These are phyloP conservation scores for Actinia equina DNA, from an alignment of 64 coral and sea anemone species.

Conservation along the genomic window DNA sequence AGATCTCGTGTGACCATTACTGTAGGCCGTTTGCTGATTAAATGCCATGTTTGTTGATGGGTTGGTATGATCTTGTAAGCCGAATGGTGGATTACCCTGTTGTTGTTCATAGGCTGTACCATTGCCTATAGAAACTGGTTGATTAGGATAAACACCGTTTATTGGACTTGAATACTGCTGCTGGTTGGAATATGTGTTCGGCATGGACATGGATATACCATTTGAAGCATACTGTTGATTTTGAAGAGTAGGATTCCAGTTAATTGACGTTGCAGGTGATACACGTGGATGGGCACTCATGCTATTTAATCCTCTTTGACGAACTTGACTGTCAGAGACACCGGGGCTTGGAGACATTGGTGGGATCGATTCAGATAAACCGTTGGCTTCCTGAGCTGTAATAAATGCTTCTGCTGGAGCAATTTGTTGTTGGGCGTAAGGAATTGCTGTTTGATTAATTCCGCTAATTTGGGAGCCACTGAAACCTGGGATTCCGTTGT, in stretches of 20 bases:
- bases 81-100: background rate
- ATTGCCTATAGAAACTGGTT: background rate
- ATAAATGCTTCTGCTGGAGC: background rate
- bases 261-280: background rate
- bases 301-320: background rate
- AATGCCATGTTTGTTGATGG: background rate
- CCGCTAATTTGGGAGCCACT: background rate
- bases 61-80: background rate
- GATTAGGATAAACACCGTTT: background rate
- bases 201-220: background rate
- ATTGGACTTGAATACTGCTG: background rate
- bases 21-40: background rate
- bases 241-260: background rate
- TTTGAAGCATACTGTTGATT: background rate
- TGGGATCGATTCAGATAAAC: constrained; percentile 2
- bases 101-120: background rate
- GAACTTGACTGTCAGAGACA: background rate
- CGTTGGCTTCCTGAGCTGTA: constrained; percentile 3
- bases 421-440: background rate
- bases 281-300: background rate
- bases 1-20: background rate
- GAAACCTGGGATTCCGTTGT: background rate
- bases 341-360: background rate
- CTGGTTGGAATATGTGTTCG: background rate
- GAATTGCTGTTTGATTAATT: background rate